A percentile compares a stretch with the other conserved stretches of the same genome.
phyloP scores from a whole-genome alignment of 2,113 vertebrate genomes.

The Monarcha castaneiventris region DNA sequence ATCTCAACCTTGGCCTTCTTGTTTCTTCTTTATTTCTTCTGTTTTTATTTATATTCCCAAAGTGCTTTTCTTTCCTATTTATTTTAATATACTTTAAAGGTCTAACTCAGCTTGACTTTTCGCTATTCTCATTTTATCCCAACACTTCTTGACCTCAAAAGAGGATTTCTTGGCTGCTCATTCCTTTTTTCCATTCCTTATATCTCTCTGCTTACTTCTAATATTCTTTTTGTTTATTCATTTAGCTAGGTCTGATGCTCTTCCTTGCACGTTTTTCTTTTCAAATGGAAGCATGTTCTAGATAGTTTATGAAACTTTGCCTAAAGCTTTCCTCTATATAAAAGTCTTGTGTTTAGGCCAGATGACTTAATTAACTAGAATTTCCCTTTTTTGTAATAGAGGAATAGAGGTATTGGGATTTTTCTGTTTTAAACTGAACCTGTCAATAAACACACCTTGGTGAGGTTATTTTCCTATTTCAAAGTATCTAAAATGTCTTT shows the following conservation, averaged over 20 bases:
- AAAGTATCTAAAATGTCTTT: neutral
- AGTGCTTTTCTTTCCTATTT: neutral
- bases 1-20: neutral
- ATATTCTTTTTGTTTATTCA: constrained; percentile 8
- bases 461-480: neutral
- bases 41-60: constrained; percentile 5
- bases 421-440: neutral
- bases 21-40: neutral
- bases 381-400: neutral
- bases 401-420: neutral
- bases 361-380: neutral
- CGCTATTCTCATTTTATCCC: neutral
- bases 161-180: constrained; percentile 14
- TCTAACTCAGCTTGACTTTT: constrained; percentile 25
- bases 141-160: neutral
- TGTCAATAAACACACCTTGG: neutral
- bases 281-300: neutral
- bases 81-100: constrained; percentile 21
- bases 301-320: neutral
- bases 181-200: neutral
- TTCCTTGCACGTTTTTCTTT: neutral
- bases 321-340: neutral
- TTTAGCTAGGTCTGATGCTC: neutral
- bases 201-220: neutral
- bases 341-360: neutral